Percentiles rank a stretch among this genome's conserved stretches.
These are phyloP conservation scores for Halichondria panicea DNA, from an alignment of 37 sponge, comb jelly and placozoan genomes.

Conservation along the genomic window DNA sequence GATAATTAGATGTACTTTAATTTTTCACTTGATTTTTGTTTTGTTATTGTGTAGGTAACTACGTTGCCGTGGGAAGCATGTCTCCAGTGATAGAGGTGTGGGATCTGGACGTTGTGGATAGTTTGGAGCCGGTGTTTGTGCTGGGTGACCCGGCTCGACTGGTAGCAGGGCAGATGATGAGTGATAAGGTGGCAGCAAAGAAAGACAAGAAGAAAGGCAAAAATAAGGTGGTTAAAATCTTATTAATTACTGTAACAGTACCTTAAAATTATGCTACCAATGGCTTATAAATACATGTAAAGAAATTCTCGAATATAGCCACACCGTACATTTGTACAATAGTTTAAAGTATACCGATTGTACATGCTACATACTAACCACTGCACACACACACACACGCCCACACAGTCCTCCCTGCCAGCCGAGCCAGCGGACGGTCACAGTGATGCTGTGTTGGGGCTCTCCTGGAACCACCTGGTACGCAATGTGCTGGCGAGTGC, in stretches of 20 bases:
- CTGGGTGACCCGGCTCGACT: slow-evolving; percentile 60
- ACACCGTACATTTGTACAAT: too few species aligned
- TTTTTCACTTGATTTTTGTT: background rate
- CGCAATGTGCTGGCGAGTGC: slow-evolving; percentile 90
- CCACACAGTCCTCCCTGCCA: background rate
- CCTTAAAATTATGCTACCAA: too few species aligned
- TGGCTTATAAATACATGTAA: too few species aligned
- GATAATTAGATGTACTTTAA: too few species aligned
- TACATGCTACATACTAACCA: too few species aligned
- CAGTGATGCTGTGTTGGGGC: slow-evolving; percentile 86
- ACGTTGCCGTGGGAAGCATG: slow-evolving; percentile 89
- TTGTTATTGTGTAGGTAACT: slow-evolving; percentile 57
- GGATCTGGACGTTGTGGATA: slow-evolving; percentile 91
- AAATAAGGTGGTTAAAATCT: slow-evolving; percentile 45
- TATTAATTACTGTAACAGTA: too few species aligned
- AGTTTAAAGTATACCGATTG: too few species aligned
- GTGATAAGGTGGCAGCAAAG: background rate
- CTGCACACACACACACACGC: background rate
- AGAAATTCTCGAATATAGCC: too few species aligned
- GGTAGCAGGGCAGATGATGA: background rate
- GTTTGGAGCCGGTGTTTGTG: slow-evolving; percentile 72
- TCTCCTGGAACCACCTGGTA: slow-evolving; percentile 85
- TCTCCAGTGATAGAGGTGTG: slow-evolving; percentile 90
- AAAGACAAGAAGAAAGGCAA: slow-evolving; percentile 46
- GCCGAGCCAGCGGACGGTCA: slow-evolving; percentile 47